A percentile compares a stretch with the other conserved stretches of the same genome.
These are phyloP conservation scores for Bactericera cockerelli DNA, from an alignment of 1,140 invertebrate genomes.

Conservation along the genomic window DNA sequence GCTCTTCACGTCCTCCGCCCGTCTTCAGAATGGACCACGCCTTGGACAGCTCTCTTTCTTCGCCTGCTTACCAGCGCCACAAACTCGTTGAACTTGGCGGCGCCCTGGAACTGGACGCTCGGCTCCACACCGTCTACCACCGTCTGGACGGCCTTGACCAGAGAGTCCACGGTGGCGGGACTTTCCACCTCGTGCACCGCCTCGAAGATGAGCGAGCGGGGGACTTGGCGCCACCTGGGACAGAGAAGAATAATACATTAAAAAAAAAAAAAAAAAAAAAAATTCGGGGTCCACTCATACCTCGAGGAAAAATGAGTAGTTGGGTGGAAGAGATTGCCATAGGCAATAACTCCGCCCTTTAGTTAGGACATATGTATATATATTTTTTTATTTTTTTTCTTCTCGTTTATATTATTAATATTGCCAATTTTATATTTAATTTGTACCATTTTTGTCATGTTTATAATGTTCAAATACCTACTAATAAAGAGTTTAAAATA, in stretches of 20 bases:
- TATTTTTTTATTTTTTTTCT: too few species aligned
- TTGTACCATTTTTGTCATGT: slow-evolving; percentile 23
- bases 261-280: too few species aligned
- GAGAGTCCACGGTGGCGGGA: slow-evolving; percentile 32
- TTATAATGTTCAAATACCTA: too few species aligned
- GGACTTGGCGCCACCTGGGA: slow-evolving; percentile 16
- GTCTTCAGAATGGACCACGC: slow-evolving; percentile 43
- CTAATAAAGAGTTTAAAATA: too few species aligned
- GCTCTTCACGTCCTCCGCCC: slow-evolving; percentile 33
- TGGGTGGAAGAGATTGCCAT: too few species aligned
- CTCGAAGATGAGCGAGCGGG: slow-evolving; percentile 53
- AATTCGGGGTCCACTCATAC: too few species aligned
- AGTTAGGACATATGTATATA: too few species aligned
- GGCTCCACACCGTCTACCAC: slow-evolving; percentile 37
- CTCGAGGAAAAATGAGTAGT: too few species aligned
- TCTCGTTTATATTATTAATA: too few species aligned
- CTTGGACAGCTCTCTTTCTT: slow-evolving; percentile 50
- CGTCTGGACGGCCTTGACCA: slow-evolving; percentile 37
- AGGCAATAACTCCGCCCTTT: too few species aligned
- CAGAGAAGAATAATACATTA: neutral
- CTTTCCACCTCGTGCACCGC: slow-evolving; percentile 40
- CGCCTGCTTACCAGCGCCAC: slow-evolving; percentile 44
- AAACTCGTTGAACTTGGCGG: slow-evolving; percentile 45
- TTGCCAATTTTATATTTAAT: slow-evolving; percentile 10
- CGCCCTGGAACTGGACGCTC: slow-evolving; percentile 43